Evolutionary conservation across 2,888 invertebrate genomes (phyloP), one percentile per base, ranked within the genome.

Genomic region (Adelognathus sp.): DNA sequence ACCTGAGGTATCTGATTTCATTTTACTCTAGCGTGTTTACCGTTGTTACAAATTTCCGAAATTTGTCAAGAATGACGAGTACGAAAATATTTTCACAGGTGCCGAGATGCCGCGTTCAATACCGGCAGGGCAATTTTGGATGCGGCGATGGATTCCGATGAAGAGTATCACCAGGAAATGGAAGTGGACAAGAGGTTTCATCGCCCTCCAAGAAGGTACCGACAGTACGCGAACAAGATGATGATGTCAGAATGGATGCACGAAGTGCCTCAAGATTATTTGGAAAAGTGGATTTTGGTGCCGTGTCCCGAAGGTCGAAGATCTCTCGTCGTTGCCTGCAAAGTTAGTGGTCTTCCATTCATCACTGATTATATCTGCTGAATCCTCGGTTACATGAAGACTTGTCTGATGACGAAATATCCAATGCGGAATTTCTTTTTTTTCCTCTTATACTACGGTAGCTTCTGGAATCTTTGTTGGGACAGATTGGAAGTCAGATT

Each of bases 191-290:
- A 75, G 63, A 58, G 3, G 6, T 58, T 70, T 2, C 24, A 50
- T 3, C 31, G 18, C 9, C 64, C 64, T 0, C 58, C 29, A 11
- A 83, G 78, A 56, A 80, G 81, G 61, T 63, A 81, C 31, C 86
- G 85, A 61, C 29, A 77, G 18, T 92, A 88, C 81, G 86, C 86
- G 33, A 92, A 94, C 89, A 93, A 94, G 83, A 92, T 98, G 5
- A 98, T 98, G 96, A 88, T 96, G 75, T 98, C 98, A 0, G 99
- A 99, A 91, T 99, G 98, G 98, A 92, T 99, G 89, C 92, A 96
- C 0, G 97, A 98, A 83, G 94, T 96, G 71, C 99, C 99, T 0
- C 92, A 93, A 27, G 95, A 97, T 88, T 93, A 97, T 64, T 88
- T 92, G 76, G 92, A 94, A 3, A 94, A 95, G 60, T 97, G 97